Evolutionary conservation across 1,140 invertebrate species (phyloP), one percentile per base, ranked within the genome.

Genomic region (Eulimnadia texana): DNA sequence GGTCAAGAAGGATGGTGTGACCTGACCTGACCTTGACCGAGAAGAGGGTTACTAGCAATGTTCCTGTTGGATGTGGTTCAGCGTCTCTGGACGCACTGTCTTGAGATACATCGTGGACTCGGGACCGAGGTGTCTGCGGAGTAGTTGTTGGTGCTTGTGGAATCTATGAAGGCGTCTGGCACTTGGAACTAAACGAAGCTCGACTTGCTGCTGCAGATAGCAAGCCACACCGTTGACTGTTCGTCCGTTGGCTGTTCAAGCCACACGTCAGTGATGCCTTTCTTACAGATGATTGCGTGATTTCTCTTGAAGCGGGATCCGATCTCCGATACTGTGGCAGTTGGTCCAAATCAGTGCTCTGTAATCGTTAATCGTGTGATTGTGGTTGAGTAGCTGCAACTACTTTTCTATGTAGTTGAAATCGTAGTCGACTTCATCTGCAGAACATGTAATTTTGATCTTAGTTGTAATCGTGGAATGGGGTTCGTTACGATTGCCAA

Each of bases 291-390:
- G 52, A 80, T 80, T 19, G 79, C 73, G 1, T 84, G 72, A 74
- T 93, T 90, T 53, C 93, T 74, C 75, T 93, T 93, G 51, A 98
- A 0, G 81, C 83, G 16, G 85, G 84, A 70, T 93, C 87, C 71
- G 86, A 88, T 62, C 84, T 77, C 29, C 91, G 79, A 58, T 84
- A 77, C 71, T 97, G 93, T 10, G 93, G 71, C 84, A 94, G 93
- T 64, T 81, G 83, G 67, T 87, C 82, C 71, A 97, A 87, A 76
- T 98, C 91, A n/a, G n/a, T n/a, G n/a, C n/a, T n/a, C n/a, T n/a
- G n/a, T n/a, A n/a, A n/a, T n/a, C n/a, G n/a, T n/a, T n/a, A n/a
- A n/a, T n/a, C n/a, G n/a, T n/a, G n/a, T n/a, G n/a, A n/a, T n/a
- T n/a, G n/a, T n/a, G n/a, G n/a, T n/a, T n/a, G n/a, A n/a, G n/a